Evolutionary conservation across 2,888 invertebrate species (phyloP).

Genomic region (Caenorhabditis afra): DNA sequence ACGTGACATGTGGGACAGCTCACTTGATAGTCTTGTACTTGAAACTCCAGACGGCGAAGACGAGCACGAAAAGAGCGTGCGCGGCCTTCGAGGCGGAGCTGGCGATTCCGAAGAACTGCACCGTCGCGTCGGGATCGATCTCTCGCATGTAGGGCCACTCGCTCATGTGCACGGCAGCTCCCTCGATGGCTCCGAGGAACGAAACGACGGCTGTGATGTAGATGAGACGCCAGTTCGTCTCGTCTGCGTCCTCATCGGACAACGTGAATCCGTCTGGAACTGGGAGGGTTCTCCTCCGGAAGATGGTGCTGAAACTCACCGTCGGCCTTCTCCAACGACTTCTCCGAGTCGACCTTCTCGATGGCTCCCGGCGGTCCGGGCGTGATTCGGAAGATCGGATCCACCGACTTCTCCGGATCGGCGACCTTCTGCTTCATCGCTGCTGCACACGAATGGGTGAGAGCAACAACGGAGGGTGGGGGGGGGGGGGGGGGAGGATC

Average conservation of each 20-base stretch:
- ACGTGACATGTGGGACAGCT: slow-evolving; percentile 6
- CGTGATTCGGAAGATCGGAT: slow-evolving; percentile 38
- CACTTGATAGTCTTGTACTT: slow-evolving; percentile 59
- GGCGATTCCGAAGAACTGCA: slow-evolving; percentile 60
- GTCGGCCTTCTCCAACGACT: slow-evolving; percentile 34
- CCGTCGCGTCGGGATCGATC: slow-evolving; percentile 57
- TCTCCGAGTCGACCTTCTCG: slow-evolving; percentile 48
- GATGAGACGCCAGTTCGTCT: slow-evolving; percentile 56
- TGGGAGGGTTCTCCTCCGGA: background rate
- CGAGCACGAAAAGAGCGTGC: slow-evolving; percentile 50
- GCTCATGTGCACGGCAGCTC: slow-evolving; percentile 59
- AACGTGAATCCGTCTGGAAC: slow-evolving; percentile 45
- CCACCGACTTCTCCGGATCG: slow-evolving; percentile 46
- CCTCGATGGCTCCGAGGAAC: slow-evolving; percentile 58
- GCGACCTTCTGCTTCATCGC: slow-evolving; percentile 49
- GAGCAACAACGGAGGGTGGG: too few relatives aligned
- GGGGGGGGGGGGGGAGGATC: too few relatives aligned
- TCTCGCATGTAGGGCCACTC: slow-evolving; percentile 61
- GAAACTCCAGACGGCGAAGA: slow-evolving; percentile 59
- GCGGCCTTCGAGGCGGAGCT: slow-evolving; percentile 53
- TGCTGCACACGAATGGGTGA: background rate
- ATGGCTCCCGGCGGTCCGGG: slow-evolving; percentile 17
- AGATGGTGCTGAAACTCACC: slow-evolving; percentile 37
- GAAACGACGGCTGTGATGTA: slow-evolving; percentile 57
- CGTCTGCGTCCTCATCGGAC: slow-evolving; percentile 46